Evolutionary conservation across 2,888 invertebrate species (phyloP).

Genomic region (Euproctis similis): DNA sequence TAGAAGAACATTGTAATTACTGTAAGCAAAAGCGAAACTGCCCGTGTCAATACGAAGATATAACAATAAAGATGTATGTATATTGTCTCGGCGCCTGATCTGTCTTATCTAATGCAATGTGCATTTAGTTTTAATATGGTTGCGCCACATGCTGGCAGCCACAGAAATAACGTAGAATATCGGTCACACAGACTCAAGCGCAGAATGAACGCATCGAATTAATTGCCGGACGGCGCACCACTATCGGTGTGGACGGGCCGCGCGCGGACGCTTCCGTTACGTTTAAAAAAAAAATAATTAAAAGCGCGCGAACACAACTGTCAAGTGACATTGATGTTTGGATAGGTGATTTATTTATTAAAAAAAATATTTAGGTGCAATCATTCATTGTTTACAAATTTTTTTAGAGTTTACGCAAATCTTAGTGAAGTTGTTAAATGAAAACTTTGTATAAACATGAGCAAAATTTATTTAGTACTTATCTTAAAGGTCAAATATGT

Average conservation of each 20-base stretch:
- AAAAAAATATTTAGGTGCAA: too few species aligned
- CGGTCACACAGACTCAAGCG: constrained; percentile 64
- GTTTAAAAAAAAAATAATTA: constrained; percentile 30
- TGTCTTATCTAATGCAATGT: constrained; percentile 65
- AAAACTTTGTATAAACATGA: constrained; percentile 3
- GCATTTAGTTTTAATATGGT: constrained; percentile 67
- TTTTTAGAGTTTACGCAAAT: not conserved
- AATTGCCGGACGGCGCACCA: constrained; percentile 57
- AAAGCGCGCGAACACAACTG: constrained; percentile 48
- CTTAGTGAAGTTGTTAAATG: not conserved
- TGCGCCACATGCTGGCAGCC: constrained; percentile 57
- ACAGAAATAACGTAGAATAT: constrained; percentile 74
- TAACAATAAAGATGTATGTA: constrained; percentile 21
- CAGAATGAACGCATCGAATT: constrained; percentile 60
- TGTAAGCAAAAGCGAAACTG: constrained; percentile 6
- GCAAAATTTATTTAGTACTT: constrained; percentile 14
- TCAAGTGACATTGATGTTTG: constrained; percentile 9
- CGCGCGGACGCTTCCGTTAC: constrained; percentile 63
- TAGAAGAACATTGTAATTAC: not conserved
- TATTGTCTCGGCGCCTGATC: constrained; percentile 34
- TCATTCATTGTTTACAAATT: not conserved
- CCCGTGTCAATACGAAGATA: constrained; percentile 19
- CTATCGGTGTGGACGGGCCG: constrained; percentile 58
- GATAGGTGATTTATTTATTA: constrained; percentile 3
- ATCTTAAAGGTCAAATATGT: constrained; percentile 50